Conservation (phyloP, 2,113 vertebrate genomes). For the Rutilus rutilus region DNA sequence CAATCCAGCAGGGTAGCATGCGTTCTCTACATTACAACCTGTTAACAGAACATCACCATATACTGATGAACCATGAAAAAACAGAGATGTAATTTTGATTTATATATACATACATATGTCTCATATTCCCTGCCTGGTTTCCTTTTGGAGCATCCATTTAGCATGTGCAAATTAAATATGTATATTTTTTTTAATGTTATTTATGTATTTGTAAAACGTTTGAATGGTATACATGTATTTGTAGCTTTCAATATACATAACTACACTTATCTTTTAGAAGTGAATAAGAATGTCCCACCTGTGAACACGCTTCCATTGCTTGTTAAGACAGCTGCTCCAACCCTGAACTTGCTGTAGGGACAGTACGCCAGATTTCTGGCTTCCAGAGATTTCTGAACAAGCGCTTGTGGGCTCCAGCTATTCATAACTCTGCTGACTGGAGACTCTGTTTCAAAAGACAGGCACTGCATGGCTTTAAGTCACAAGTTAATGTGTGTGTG, state of each 20-base stretch:
- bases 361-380: constrained; percentile 80
- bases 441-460: neutral
- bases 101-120: no score
- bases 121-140: no score
- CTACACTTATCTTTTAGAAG: no score
- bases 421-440: constrained; percentile 4
- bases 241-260: neutral
- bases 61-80: neutral
- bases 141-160: no score
- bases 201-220: neutral
- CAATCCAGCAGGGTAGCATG: constrained; percentile 71
- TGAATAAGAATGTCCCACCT: constrained; percentile 64
- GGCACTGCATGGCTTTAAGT: neutral
- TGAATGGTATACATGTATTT: neutral
- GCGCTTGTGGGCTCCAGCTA: neutral
- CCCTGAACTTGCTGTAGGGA: constrained; percentile 84
- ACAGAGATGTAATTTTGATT: no score
- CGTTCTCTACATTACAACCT: constrained; percentile 88
- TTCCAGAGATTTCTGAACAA: constrained; percentile 63
- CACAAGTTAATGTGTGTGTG: neutral
- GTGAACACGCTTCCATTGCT: constrained; percentile 77
- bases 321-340: constrained; percentile 83
- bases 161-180: no score
- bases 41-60: constrained; percentile 6
- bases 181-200: no score